phyloP scores from a whole-genome alignment of 2,888 invertebrate genomes.

The Agrypnus murinus region DNA sequence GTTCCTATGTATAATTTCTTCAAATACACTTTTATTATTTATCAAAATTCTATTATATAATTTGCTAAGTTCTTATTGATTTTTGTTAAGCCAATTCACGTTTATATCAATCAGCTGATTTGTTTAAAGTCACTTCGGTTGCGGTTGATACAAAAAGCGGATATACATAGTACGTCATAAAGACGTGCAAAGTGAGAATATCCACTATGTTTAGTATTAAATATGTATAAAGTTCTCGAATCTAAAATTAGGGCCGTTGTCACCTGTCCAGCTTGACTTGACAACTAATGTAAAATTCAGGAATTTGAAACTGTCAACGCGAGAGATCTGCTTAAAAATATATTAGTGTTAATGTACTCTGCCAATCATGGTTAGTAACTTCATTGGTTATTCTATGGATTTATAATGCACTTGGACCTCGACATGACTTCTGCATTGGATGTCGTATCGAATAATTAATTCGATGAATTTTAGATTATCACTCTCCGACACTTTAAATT shows the following conservation, averaged over 20 bases:
- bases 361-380: slow-evolving; percentile 56
- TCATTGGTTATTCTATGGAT: slow-evolving; percentile 54
- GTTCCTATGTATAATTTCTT: too few species aligned
- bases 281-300: slow-evolving; percentile 56
- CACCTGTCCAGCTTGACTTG: slow-evolving; percentile 55
- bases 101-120: too few species aligned
- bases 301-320: slow-evolving; percentile 54
- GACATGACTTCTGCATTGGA: slow-evolving; percentile 55
- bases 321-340: slow-evolving; percentile 57
- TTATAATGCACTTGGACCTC: slow-evolving; percentile 54
- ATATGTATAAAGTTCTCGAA: slow-evolving; percentile 55
- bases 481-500: slow-evolving; percentile 11
- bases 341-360: slow-evolving; percentile 57
- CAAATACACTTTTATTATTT: too few species aligned
- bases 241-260: slow-evolving; percentile 59
- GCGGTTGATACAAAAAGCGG: slow-evolving; percentile 1
- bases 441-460: slow-evolving; percentile 36
- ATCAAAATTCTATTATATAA: too few species aligned
- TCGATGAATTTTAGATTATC: slow-evolving; percentile 40
- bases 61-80: too few species aligned
- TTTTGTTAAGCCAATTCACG: too few species aligned
- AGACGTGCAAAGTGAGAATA: slow-evolving; percentile 47
- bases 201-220: slow-evolving; percentile 45
- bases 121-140: too few species aligned
- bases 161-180: slow-evolving; percentile 36